phyloP scores from a whole-genome alignment of 2,888 invertebrate species.

The Leucozona laternaria region DNA sequence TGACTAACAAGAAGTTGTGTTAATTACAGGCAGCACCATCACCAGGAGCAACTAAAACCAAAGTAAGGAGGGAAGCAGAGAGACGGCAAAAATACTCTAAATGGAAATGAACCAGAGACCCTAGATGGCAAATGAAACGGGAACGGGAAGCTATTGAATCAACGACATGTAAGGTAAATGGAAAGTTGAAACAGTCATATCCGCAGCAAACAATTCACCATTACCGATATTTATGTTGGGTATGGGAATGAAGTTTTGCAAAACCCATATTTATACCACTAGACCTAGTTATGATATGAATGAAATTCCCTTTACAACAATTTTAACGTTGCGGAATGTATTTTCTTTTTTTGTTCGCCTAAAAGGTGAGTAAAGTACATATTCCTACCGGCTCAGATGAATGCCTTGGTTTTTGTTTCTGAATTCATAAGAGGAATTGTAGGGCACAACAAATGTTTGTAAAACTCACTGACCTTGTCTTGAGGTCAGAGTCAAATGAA shows the following conservation, averaged over 20 bases:
- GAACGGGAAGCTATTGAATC: conserved; percentile 70
- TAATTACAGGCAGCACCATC: conserved; percentile 69
- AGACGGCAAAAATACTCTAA: conserved; percentile 45
- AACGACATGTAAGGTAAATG: conserved; percentile 69
- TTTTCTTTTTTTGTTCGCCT: background rate
- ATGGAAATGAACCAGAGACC: conserved; percentile 69
- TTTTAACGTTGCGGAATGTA: background rate
- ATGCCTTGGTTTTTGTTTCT: background rate
- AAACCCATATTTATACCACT: conserved; percentile 30
- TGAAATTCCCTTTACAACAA: conserved; percentile 52
- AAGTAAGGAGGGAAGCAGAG: background rate
- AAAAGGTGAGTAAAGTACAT: background rate
- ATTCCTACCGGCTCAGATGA: background rate
- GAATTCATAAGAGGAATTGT: background rate
- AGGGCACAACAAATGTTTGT: background rate
- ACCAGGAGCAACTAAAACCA: conserved; percentile 51
- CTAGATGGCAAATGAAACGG: conserved; percentile 69
- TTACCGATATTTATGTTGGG: conserved; percentile 13
- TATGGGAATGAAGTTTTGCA: conserved; percentile 57
- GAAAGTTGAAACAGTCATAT: conserved; percentile 68
- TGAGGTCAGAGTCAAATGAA: background rate
- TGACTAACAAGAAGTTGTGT: conserved; percentile 76
- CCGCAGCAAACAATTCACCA: conserved; percentile 30
- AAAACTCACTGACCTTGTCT: background rate
- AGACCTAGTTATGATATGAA: conserved; percentile 66